These are phyloP conservation scores for Dreissena polymorpha DNA, from an alignment of 1,140 invertebrate genomes.

Conservation along the genomic window DNA sequence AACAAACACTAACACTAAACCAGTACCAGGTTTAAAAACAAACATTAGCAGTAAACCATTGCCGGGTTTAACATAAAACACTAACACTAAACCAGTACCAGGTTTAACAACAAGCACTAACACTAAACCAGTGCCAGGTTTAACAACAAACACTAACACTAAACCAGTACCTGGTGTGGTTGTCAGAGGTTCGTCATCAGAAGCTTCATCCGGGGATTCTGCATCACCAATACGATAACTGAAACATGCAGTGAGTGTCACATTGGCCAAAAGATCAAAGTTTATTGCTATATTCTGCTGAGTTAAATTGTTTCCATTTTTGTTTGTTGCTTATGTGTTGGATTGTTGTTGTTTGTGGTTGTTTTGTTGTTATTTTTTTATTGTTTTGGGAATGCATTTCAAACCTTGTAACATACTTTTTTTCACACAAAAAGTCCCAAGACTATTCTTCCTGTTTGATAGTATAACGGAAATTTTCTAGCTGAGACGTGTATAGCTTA, in stretches of 20 bases:
- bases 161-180: slow-evolving; percentile 11
- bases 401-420: too few relatives aligned
- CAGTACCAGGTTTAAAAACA: neutral
- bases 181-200: slow-evolving; percentile 63
- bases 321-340: too few relatives aligned
- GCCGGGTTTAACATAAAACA: neutral
- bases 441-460: too few relatives aligned
- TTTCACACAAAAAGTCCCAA: too few relatives aligned
- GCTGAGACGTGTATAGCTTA: too few relatives aligned
- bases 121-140: neutral
- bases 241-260: neutral
- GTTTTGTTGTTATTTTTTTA: too few relatives aligned
- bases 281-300: too few relatives aligned
- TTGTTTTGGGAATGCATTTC: too few relatives aligned
- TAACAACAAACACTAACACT: neutral
- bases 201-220: slow-evolving; percentile 66
- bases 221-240: slow-evolving; percentile 74
- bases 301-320: too few relatives aligned
- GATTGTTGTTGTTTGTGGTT: too few relatives aligned
- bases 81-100: neutral
- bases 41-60: neutral
- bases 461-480: too few relatives aligned
- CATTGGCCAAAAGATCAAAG: too few relatives aligned
- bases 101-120: neutral
- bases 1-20: neutral